Base-by-base conservation (phyloP, 2,888 invertebrate species). In the Hesperia comma region DNA sequence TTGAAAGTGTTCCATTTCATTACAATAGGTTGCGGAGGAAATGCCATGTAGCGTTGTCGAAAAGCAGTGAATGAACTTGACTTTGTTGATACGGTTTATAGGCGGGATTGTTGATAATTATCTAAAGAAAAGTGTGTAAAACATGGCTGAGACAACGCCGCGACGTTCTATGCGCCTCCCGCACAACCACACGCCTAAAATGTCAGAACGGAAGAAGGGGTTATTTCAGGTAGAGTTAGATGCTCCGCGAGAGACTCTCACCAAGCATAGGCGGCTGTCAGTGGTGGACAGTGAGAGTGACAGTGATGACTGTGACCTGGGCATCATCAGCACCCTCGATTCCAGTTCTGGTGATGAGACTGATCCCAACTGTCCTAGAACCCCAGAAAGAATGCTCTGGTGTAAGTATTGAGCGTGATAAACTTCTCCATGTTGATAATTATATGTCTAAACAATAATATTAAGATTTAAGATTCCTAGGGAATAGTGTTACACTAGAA, bases 171-270 rank as follows among this genome's bases (percentile, higher is more conserved):
- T 85, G 68, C 84, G 91, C 12, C 71, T 84, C 67, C 84, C 87
- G 10, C 85, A 87, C 66, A 84, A 74, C 55, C 91, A 93, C 71
- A 95, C 95, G 1, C 94, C 95, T 2, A 93, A 93, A 75, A 88
- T 95, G 81, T 91, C 94, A 0, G 94, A 94, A 72, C 90, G 95
- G 33, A 94, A 95, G 76, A 94, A 95, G 71, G 93, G 94, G 71
- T 86, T 95, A 71, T 95, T 96, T 76, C 93, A 93, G 78, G 72
- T 74, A 12, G 81, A 84, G 63, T 61, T 67, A 43, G 72, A 72
- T 43, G 66, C 72, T 68, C 76, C 82, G 8, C 77, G 83, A 73
- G 91, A 90, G 75, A 89, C 90, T 4, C 69, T 90, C 72, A 92
- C 90, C 63, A 86, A 85, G 70, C 91, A 92, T 69, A 79, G 91